Conservation (phyloP, 2,113 vertebrate genomes). For the Chionis minor region DNA sequence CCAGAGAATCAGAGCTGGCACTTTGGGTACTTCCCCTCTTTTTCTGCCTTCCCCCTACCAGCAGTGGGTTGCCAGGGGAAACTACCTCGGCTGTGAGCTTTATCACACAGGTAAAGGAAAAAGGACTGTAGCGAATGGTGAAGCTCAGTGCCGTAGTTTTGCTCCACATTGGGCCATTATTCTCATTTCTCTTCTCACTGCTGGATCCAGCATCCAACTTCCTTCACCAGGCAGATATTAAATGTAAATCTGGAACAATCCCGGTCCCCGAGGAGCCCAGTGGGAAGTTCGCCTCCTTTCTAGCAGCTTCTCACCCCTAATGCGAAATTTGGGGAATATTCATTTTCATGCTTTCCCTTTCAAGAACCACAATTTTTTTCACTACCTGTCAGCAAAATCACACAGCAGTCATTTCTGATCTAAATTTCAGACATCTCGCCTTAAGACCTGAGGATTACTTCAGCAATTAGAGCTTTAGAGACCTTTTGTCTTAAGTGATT, state of each 20-base stretch:
- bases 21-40: accelerated
- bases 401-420: neutral
- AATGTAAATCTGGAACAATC: neutral
- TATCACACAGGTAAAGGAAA: neutral
- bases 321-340: neutral
- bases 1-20: neutral
- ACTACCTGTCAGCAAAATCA: conserved; percentile 27
- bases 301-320: neutral
- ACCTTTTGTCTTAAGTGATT: conserved; percentile 64
- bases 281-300: neutral
- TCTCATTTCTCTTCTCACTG: neutral
- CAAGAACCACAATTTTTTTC: neutral
- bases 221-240: neutral
- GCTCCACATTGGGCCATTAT: neutral
- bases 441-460: conserved; percentile 35
- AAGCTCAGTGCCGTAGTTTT: neutral
- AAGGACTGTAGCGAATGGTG: neutral
- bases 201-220: neutral
- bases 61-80: accelerated
- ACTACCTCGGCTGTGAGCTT: neutral
- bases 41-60: neutral
- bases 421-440: conserved; percentile 3
- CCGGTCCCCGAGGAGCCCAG: neutral
- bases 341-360: neutral
- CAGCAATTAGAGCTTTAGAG: conserved; percentile 60